A percentile compares a stretch with the other conserved stretches of the same genome.
Conservation (phyloP, 1,140 invertebrate genomes). For the Musca domestica region DNA sequence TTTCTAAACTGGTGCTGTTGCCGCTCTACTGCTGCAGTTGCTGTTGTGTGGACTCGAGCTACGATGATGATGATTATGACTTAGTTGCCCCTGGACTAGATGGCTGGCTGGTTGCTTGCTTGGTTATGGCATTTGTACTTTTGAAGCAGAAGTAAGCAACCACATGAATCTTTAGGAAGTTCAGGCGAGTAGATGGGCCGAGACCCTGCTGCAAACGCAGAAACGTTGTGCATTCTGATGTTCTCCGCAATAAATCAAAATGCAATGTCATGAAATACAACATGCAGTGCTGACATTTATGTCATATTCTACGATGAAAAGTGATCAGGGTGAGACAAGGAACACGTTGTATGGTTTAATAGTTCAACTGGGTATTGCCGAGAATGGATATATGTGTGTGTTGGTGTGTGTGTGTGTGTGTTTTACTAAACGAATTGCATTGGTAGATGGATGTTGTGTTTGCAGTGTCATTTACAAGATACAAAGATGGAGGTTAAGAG, state of each 20-base stretch:
- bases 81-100: not conserved
- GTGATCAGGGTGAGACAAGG: conserved; percentile 22
- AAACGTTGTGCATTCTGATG: conserved; percentile 18
- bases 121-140: not conserved
- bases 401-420: not conserved
- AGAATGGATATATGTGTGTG: not conserved
- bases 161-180: too few species aligned
- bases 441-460: not conserved
- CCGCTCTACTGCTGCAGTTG: not conserved
- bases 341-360: conserved; percentile 8
- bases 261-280: conserved; percentile 31
- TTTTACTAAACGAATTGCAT: not conserved
- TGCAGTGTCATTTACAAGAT: conserved; percentile 14
- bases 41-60: not conserved
- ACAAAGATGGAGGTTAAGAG: not conserved
- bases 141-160: not conserved
- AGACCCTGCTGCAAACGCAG: too few species aligned
- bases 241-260: conserved; percentile 30
- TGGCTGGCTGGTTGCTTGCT: not conserved
- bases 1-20: not conserved
- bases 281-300: conserved; percentile 32
- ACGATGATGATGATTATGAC: not conserved
- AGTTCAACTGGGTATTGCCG: not conserved
- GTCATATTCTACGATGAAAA: conserved; percentile 26
- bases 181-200: too few species aligned